phyloP scores from a whole-genome alignment of 2,797 vertebrate genomes.

The Oceanodroma leucorhoa region DNA sequence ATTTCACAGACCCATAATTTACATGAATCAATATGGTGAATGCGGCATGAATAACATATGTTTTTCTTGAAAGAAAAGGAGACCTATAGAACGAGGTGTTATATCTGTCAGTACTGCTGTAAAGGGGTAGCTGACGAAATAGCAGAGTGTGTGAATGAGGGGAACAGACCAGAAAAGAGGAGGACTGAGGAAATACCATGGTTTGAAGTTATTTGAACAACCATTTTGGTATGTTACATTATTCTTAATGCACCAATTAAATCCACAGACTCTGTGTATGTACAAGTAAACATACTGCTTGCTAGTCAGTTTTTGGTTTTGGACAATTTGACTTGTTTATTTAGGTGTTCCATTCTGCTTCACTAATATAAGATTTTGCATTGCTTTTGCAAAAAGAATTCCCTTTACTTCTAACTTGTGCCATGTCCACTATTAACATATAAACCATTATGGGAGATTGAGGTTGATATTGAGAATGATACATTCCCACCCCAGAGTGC shows the following conservation, averaged over 20 bases:
- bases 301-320: background rate
- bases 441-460: background rate
- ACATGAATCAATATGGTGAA: background rate
- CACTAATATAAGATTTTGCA: background rate
- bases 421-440: background rate
- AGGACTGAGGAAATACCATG: background rate
- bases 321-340: background rate
- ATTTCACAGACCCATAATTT: background rate
- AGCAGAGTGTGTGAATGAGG: background rate
- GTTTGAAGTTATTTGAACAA: background rate
- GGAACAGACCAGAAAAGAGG: background rate
- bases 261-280: background rate
- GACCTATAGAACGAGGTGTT: background rate
- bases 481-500: background rate
- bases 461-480: background rate
- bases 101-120: background rate
- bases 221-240: background rate
- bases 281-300: background rate
- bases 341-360: background rate
- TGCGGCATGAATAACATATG: background rate
- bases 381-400: background rate
- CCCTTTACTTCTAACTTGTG: background rate
- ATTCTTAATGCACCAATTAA: background rate
- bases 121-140: background rate
- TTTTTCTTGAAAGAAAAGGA: background rate